Evolutionary conservation across 64 coral and sea anemone genomes (phyloP).

Genomic region (Stylophora pistillata): DNA sequence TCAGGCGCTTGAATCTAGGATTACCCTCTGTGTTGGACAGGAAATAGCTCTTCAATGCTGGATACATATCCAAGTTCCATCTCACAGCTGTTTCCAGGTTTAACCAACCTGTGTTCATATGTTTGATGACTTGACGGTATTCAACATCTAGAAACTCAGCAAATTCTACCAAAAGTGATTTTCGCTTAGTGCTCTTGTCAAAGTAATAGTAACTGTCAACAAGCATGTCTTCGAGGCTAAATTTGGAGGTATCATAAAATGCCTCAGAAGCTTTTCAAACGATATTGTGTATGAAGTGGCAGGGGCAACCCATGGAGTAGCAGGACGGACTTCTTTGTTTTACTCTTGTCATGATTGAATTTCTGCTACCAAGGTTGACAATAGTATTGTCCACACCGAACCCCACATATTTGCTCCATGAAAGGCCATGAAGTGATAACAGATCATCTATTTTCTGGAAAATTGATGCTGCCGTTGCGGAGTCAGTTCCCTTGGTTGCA

Average conservation of each 20-base stretch:
- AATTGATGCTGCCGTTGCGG: too few relatives aligned
- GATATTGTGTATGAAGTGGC: slow-evolving; percentile 69
- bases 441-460: too few relatives aligned
- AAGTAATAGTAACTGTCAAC: slow-evolving; percentile 64
- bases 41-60: slow-evolving; percentile 37
- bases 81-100: slow-evolving; percentile 43
- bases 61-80: slow-evolving; percentile 31
- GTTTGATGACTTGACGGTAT: slow-evolving; percentile 47
- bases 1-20: slow-evolving; percentile 23
- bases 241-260: slow-evolving; percentile 5
- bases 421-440: too few relatives aligned
- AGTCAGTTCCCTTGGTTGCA: too few relatives aligned
- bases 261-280: slow-evolving; percentile 42
- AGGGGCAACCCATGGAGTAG: slow-evolving; percentile 47
- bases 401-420: too few relatives aligned
- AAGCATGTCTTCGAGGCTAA: slow-evolving; percentile 55
- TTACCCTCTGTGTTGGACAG: slow-evolving; percentile 18
- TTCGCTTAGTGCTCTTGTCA: slow-evolving; percentile 55
- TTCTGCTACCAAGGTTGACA: too few relatives aligned
- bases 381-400: too few relatives aligned
- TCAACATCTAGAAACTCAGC: slow-evolving; percentile 50
- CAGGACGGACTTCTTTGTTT: too few relatives aligned
- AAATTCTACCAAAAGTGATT: slow-evolving; percentile 36
- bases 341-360: too few relatives aligned
- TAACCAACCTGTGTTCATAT: slow-evolving; percentile 53